Percentiles rank a stretch among this genome's conserved stretches.
These are phyloP conservation scores for Monopterus albus DNA, from an alignment of 2,113 vertebrate species.

Conservation along the genomic window DNA sequence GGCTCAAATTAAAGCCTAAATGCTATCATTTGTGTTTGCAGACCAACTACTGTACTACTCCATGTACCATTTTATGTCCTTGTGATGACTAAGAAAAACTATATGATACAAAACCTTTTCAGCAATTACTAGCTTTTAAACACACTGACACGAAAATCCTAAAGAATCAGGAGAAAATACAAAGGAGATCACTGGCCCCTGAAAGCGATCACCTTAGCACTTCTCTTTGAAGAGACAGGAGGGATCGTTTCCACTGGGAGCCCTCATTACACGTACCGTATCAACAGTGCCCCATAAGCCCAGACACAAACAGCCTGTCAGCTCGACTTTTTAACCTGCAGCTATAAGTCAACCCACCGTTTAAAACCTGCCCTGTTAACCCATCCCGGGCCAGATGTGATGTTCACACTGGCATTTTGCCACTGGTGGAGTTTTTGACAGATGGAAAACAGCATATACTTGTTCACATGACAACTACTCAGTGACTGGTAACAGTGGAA, in stretches of 20 bases:
- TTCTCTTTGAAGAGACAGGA: slow-evolving; percentile 63
- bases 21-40: slow-evolving; percentile 55
- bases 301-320: slow-evolving; percentile 54
- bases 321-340: slow-evolving; percentile 67
- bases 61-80: slow-evolving; percentile 50
- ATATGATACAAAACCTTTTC: slow-evolving; percentile 39
- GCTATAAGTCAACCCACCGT: slow-evolving; percentile 47
- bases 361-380: slow-evolving; percentile 41
- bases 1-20: slow-evolving; percentile 59
- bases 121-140: slow-evolving; percentile 40
- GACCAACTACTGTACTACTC: slow-evolving; percentile 31
- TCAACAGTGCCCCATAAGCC: slow-evolving; percentile 44
- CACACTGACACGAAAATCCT: slow-evolving; percentile 41
- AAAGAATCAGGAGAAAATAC: slow-evolving; percentile 57
- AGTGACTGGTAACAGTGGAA: slow-evolving; percentile 25
- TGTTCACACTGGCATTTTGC: slow-evolving; percentile 28
- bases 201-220: slow-evolving; percentile 45
- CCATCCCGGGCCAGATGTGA: slow-evolving; percentile 37
- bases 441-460: slow-evolving; percentile 32
- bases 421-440: slow-evolving; percentile 1
- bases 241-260: slow-evolving; percentile 50
- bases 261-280: slow-evolving; percentile 45
- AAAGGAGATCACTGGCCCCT: slow-evolving; percentile 12
- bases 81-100: slow-evolving; percentile 3
- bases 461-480: slow-evolving; percentile 20